A percentile compares a stretch with the other conserved stretches of the same genome.
Evolutionary conservation across 2,797 vertebrate species (phyloP).

Genomic region (Acridotheres tristis): DNA sequence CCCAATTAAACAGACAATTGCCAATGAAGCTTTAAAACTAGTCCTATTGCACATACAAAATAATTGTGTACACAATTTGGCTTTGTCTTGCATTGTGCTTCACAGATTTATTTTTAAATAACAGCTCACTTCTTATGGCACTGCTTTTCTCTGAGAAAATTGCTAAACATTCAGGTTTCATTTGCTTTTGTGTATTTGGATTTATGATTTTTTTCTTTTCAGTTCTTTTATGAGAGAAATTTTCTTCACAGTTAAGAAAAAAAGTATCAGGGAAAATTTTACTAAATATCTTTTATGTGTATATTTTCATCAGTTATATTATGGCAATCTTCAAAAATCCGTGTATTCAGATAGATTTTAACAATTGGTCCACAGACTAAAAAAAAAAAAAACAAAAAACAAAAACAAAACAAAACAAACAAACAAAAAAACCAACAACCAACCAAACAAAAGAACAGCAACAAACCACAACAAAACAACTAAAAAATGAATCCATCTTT

Average conservation of each 20-base stretch:
- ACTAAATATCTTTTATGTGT: neutral
- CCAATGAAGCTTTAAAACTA: conserved; percentile 17
- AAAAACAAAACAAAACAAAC: too few species aligned
- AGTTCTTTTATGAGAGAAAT: neutral
- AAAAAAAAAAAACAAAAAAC: too few species aligned
- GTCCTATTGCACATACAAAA: neutral
- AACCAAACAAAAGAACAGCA: neutral
- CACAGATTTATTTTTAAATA: conserved; percentile 19
- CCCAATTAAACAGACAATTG: conserved; percentile 37
- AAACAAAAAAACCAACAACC: too few species aligned
- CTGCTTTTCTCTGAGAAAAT: neutral
- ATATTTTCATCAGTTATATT: neutral
- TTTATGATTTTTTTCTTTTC: neutral
- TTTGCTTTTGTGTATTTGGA: neutral
- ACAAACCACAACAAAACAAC: neutral
- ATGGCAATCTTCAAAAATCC: neutral
- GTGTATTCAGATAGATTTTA: neutral
- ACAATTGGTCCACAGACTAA: neutral
- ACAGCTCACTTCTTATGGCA: neutral
- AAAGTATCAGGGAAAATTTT: neutral
- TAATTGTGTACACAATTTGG: neutral
- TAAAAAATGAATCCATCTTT: neutral
- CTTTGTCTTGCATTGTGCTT: neutral
- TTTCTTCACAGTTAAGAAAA: neutral
- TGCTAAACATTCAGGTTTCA: neutral